Evolutionary conservation across 2,888 invertebrate species (phyloP).

Genomic region (Drosophila emarginata): DNA sequence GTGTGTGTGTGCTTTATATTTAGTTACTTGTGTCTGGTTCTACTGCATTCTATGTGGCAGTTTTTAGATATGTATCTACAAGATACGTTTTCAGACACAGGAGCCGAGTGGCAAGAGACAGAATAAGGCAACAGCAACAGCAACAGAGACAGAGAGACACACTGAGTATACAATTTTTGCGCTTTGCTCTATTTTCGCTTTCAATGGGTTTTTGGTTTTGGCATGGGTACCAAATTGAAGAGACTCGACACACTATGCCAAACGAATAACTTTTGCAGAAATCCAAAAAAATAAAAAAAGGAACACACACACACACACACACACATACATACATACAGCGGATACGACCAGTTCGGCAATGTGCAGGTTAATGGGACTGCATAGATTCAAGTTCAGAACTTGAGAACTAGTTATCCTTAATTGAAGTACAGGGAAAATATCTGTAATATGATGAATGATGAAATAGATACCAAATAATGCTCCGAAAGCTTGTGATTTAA

Average conservation of each 20-base stretch:
- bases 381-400: constrained; percentile 10
- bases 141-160: constrained; percentile 19
- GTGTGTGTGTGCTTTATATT: constrained; percentile 52
- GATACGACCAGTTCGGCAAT: constrained; percentile 49
- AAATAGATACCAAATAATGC: neutral
- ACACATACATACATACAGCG: neutral
- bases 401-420: neutral
- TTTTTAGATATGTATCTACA: constrained; percentile 70
- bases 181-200: constrained; percentile 68
- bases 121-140: too few species aligned
- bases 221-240: constrained; percentile 47
- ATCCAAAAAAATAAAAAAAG: neutral
- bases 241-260: constrained; percentile 52
- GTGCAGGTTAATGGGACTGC: constrained; percentile 62
- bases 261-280: constrained; percentile 36
- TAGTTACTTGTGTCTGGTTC: constrained; percentile 72
- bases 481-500: neutral
- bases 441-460: too few species aligned
- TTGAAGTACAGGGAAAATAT: neutral
- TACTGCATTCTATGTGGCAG: constrained; percentile 65
- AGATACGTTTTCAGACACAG: constrained; percentile 50
- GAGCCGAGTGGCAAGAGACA: constrained; percentile 16
- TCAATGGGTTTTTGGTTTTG: constrained; percentile 42
- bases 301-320: neutral
- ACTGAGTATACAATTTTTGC: constrained; percentile 32